A percentile compares a stretch with the other conserved stretches of the same genome.
phyloP scores from a whole-genome alignment of 2,888 invertebrate species.

The Polydrusus cervinus region DNA sequence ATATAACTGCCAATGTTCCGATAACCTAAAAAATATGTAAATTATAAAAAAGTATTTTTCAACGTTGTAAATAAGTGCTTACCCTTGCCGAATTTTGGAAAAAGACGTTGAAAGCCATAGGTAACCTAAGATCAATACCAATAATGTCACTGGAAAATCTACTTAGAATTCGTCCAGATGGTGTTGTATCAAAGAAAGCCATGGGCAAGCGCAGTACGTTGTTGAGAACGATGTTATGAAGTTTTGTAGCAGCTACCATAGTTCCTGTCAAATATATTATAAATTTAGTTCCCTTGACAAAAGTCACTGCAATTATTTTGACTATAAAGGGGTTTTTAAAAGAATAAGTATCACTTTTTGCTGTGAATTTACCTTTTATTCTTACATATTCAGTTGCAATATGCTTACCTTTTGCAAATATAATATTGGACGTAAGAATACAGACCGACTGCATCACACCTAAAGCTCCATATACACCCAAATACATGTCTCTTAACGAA shows the following conservation, averaged over 20 bases:
- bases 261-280: conserved; percentile 69
- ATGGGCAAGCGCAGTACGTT: conserved; percentile 78
- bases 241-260: conserved; percentile 75
- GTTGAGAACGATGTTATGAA: conserved; percentile 79
- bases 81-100: conserved; percentile 51
- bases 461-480: conserved; percentile 89
- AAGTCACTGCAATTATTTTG: too few species aligned
- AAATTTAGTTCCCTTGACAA: background rate
- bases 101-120: conserved; percentile 66
- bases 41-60: background rate
- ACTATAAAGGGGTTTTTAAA: background rate
- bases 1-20: conserved; percentile 89
- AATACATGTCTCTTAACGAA: conserved; percentile 80
- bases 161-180: conserved; percentile 85
- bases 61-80: conserved; percentile 6
- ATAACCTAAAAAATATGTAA: conserved; percentile 65
- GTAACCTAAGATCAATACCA: conserved; percentile 78
- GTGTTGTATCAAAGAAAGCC: conserved; percentile 87
- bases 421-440: conserved; percentile 22
- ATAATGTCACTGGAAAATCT: conserved; percentile 84
- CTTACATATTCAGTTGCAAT: too few species aligned
- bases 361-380: too few species aligned
- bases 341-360: background rate
- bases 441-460: conserved; percentile 82
- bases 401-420: conserved; percentile 44